These are phyloP conservation scores for Augochlorella aurata DNA, from an alignment of 2,888 invertebrate genomes.

Conservation along the genomic window DNA sequence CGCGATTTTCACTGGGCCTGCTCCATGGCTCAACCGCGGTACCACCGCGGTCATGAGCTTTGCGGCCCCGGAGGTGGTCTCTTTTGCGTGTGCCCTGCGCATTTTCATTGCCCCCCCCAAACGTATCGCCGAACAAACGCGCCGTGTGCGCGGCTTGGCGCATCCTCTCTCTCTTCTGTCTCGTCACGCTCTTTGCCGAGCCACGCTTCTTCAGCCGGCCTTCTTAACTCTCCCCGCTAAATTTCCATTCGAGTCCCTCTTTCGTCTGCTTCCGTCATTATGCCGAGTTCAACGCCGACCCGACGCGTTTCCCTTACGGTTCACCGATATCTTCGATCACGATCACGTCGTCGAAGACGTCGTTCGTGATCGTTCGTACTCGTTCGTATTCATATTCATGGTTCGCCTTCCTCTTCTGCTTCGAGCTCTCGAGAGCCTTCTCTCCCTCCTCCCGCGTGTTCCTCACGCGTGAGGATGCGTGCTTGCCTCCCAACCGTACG, in stretches of 20 bases:
- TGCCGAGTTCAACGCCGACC: constrained; percentile 17
- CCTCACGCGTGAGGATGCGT: constrained; percentile 28
- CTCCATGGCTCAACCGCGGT: constrained; percentile 85
- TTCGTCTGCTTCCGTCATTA: constrained; percentile 30
- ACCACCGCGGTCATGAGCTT: constrained; percentile 74
- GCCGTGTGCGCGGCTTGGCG: constrained; percentile 68
- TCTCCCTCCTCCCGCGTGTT: constrained; percentile 17
- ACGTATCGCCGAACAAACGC: constrained; percentile 74
- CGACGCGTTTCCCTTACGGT: neutral
- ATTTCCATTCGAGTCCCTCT: neutral
- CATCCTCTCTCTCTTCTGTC: constrained; percentile 47
- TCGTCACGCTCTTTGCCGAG: constrained; percentile 48
- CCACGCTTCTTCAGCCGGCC: constrained; percentile 47
- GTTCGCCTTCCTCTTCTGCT: constrained; percentile 6
- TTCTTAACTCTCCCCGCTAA: constrained; percentile 37
- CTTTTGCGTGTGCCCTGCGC: constrained; percentile 78
- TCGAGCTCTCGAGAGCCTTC: constrained; percentile 18
- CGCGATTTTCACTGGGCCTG: constrained; percentile 93
- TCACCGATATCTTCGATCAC: constrained; percentile 20
- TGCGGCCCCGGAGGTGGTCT: constrained; percentile 74
- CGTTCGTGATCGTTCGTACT: constrained; percentile 8
- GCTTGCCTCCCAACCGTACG: constrained; percentile 13
- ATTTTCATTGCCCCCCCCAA: constrained; percentile 76
- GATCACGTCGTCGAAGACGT: constrained; percentile 22
- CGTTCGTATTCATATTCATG: neutral